Evolutionary conservation across 2,888 invertebrate genomes (phyloP), one percentile per base, ranked within the genome.

Genomic region (Argyresthia goedartella): DNA sequence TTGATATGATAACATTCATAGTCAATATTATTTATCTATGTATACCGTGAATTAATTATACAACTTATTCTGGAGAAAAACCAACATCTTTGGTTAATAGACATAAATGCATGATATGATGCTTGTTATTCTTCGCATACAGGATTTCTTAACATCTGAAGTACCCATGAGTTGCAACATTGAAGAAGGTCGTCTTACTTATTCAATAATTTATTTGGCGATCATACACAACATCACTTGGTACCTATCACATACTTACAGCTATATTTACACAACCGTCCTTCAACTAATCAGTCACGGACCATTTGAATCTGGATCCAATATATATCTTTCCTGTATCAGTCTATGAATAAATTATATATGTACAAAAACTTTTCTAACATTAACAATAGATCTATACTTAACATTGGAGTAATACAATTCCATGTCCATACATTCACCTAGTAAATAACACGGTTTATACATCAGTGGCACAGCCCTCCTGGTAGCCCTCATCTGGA

Each of bases 381-480:
- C 49, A 52, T 46, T 72, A 76, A 69, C 69, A 76, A 74, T 72
- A 66, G 64, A 65, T 69, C 62, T 64, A 67, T 65, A 69, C 59
- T 54, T 56, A 50, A 66, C 72, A 75, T 54, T 73, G 68, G 53
- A 63, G 69, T 72, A 74, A 66, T 76, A 75, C 76, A 76, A 69
- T 71, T 70, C 65, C 67, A 69, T 56, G 55, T 52, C 53, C 49
- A 52, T 62, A 59, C 59, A 59, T 35, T 52, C 52, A 56, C 54
- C 53, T 52, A 54, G 52, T 52, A 50, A 53, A 58, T 14, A 44
- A 13, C 14, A 14, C 15, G 11, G 56, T 67, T 67, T 93, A 95
- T 76, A 96, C 96, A 81, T 96, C 95, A 61, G 96, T 96, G 61
- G 95, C 95, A 80, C 95, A 95, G 67, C 96, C 96, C 84, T 96